These are phyloP conservation scores for Ctenosaura bakeri DNA, from an alignment of 2,797 vertebrate species.

Conservation along the genomic window DNA sequence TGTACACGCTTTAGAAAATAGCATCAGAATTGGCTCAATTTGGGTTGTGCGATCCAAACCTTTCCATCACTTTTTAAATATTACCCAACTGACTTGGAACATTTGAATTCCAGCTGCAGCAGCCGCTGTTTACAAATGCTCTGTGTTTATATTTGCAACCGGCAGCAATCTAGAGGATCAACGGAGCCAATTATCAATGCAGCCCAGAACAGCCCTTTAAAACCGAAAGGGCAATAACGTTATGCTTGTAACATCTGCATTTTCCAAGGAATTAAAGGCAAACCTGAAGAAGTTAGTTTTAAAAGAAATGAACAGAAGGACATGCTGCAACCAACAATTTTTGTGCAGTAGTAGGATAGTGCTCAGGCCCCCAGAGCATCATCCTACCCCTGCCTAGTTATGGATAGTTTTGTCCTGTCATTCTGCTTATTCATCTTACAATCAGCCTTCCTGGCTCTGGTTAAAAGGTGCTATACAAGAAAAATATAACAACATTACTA, in stretches of 20 bases:
- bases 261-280: not conserved
- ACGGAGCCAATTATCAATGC: not conserved
- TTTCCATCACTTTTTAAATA: not conserved
- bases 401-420: not conserved
- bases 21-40: slow-evolving; percentile 15
- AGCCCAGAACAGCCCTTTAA: not conserved
- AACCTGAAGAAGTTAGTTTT: not conserved
- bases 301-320: no score
- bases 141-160: not conserved
- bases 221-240: not conserved
- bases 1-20: slow-evolving; percentile 6
- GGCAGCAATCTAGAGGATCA: not conserved
- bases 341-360: no score
- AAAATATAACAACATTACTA: not conserved
- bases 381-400: not conserved
- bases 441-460: not conserved
- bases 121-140: not conserved
- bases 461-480: not conserved
- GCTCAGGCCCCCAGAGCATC: no score
- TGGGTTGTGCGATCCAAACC: slow-evolving; percentile 36
- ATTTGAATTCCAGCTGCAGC: not conserved
- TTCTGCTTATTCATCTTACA: not conserved
- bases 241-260: not conserved
- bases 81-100: not conserved
- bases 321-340: no score